Percentiles rank a stretch among this genome's conserved stretches.
Conservation (phyloP, 2,113 vertebrate genomes). For the Rhipidura dahli region DNA sequence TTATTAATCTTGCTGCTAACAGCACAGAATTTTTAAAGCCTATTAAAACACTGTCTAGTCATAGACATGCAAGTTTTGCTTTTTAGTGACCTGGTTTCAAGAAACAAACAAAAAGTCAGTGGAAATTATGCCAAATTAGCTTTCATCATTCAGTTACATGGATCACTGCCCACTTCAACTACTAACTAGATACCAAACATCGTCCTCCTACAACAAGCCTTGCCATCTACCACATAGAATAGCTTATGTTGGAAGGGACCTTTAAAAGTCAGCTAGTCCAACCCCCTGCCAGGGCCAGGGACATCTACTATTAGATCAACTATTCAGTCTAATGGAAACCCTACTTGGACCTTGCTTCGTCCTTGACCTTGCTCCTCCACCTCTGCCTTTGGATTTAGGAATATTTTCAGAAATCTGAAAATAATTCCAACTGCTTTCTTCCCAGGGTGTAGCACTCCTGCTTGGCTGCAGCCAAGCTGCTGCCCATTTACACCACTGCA, state of each 20-base stretch:
- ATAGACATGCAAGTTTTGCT: background rate
- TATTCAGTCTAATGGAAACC: background rate
- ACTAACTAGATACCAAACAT: background rate
- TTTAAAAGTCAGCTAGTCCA: background rate
- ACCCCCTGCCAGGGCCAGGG: background rate
- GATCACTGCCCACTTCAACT: background rate
- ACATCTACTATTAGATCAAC: background rate
- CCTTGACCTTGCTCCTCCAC: background rate
- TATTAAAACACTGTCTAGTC: background rate
- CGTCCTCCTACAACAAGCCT: background rate
- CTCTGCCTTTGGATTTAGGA: background rate
- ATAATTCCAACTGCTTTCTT: background rate
- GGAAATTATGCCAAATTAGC: background rate
- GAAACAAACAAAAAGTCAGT: background rate
- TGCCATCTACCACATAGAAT: background rate
- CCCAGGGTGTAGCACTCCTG: background rate
- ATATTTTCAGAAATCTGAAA: constrained; percentile 6
- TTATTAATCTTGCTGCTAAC: background rate
- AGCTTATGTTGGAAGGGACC: background rate
- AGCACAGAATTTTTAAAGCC: constrained; percentile 3
- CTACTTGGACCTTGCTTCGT: background rate
- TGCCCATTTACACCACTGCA: background rate
- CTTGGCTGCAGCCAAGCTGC: background rate
- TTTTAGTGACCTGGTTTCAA: background rate
- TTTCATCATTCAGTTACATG: background rate